Evolutionary conservation across 1,140 invertebrate genomes (phyloP).

Genomic region (Penaeus indicus): DNA sequence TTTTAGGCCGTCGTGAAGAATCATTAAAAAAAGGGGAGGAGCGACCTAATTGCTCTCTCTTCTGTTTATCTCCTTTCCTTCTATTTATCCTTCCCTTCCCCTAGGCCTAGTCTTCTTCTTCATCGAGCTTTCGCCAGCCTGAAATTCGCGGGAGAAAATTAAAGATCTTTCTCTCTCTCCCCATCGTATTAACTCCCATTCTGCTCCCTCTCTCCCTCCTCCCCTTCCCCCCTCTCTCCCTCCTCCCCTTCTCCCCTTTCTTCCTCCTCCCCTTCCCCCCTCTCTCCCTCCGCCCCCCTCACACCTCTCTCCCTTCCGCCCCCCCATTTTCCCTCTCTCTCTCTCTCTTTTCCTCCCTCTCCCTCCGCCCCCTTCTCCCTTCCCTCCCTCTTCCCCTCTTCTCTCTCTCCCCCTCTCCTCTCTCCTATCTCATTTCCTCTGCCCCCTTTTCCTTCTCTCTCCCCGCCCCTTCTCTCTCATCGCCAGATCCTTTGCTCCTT

Average conservation of each 20-base stretch:
- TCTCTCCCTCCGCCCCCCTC: too few relatives aligned
- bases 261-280: not conserved
- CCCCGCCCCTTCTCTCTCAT: not conserved
- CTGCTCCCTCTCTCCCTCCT: not conserved
- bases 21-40: too few relatives aligned
- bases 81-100: too few relatives aligned
- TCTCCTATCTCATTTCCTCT: not conserved
- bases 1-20: too few relatives aligned
- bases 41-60: too few relatives aligned
- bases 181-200: too few relatives aligned
- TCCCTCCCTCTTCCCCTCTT: not conserved
- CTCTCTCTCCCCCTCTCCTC: not conserved
- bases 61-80: too few relatives aligned
- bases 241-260: not conserved
- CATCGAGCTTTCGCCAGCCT: too few relatives aligned
- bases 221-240: not conserved
- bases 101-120: too few relatives aligned
- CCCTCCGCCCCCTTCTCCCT: not conserved
- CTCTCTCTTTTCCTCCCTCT: not conserved
- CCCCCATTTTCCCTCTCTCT: not conserved
- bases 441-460: not conserved
- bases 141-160: too few relatives aligned
- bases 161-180: not conserved
- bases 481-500: not conserved
- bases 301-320: not conserved